Conservation (phyloP, 2,888 invertebrate species). For the Gastracanthus pulcherrimus region DNA sequence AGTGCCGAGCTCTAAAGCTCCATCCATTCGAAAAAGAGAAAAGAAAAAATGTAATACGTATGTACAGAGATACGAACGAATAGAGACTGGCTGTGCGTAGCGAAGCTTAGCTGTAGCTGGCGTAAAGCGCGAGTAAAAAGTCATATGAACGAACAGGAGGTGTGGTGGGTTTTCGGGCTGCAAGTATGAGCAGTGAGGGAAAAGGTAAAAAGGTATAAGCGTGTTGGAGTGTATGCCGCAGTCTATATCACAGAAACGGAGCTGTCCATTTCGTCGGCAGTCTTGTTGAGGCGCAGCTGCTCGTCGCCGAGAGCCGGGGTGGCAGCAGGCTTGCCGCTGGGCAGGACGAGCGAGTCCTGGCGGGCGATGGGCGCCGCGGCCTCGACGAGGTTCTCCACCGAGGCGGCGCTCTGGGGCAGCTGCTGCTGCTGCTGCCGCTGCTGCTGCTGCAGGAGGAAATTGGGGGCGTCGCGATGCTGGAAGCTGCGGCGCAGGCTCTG, state of each 20-base stretch:
- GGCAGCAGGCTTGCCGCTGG: no score
- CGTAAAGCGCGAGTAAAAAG: neutral
- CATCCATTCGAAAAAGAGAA: neutral
- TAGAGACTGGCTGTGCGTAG: neutral
- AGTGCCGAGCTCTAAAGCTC: slow-evolving; percentile 6
- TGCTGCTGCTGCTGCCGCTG: neutral
- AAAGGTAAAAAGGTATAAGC: neutral
- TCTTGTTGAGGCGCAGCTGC: slow-evolving; percentile 71
- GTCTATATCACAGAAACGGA: slow-evolving; percentile 77
- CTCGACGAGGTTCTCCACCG: slow-evolving; percentile 74
- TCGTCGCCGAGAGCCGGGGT: no score
- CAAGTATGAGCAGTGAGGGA: neutral
- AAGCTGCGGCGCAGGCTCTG: slow-evolving; percentile 70
- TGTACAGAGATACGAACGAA: neutral
- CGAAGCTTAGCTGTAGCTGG: no score
- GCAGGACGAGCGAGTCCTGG: slow-evolving; percentile 70
- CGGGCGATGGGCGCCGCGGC: slow-evolving; percentile 75
- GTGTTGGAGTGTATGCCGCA: slow-evolving; percentile 30
- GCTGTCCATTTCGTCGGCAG: slow-evolving; percentile 72
- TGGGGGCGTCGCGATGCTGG: slow-evolving; percentile 49
- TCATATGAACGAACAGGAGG: neutral
- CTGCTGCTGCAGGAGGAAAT: no score
- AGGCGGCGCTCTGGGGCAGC: slow-evolving; percentile 65
- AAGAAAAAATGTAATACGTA: neutral
- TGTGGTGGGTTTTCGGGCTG: no score